Conservation (phyloP, 2,797 vertebrate species). For the Spinus olivaceus region DNA sequence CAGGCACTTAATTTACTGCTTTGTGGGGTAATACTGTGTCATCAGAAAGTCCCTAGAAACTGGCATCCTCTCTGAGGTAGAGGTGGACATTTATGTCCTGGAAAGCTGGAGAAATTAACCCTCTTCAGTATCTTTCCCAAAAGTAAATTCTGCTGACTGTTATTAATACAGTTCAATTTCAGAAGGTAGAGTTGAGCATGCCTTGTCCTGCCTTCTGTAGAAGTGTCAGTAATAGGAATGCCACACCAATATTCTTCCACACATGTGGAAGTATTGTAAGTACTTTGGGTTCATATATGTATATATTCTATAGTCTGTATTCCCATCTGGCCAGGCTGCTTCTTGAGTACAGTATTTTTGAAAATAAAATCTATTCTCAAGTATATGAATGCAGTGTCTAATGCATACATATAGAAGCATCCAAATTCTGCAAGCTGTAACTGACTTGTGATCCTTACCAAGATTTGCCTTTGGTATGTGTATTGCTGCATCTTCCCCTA, state of each 20-base stretch:
- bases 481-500: neutral
- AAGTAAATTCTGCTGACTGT: neutral
- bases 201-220: neutral
- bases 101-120: neutral
- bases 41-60: neutral
- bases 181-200: neutral
- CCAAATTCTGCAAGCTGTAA: neutral
- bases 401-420: neutral
- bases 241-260: neutral
- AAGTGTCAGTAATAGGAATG: neutral
- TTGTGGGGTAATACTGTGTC: neutral
- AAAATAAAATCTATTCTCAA: neutral
- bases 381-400: neutral
- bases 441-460: neutral
- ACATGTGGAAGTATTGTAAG: neutral
- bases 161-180: neutral
- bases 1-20: neutral
- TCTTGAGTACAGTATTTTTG: neutral
- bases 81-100: neutral
- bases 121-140: neutral
- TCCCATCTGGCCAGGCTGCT: neutral
- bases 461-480: neutral
- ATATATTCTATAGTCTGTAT: fast-evolving
- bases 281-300: neutral
- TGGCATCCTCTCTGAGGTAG: neutral